Percentiles rank a stretch among this genome's conserved stretches.
Conservation (phyloP, 37 sponge, comb jelly and placozoan genomes). For the Oscarella lobularis region DNA sequence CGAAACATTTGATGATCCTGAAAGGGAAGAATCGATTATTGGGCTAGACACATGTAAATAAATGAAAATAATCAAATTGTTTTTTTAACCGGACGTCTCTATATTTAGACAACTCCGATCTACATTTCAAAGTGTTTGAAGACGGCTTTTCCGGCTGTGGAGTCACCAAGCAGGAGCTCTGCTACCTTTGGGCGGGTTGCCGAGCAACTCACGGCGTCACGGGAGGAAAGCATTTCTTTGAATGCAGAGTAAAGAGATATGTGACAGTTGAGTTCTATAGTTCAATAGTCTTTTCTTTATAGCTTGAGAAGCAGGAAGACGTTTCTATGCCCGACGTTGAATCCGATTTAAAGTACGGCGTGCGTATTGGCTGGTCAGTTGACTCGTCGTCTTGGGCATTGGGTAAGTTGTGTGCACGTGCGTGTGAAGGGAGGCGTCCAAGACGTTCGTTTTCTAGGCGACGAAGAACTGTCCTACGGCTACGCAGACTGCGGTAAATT, state of each 20-base stretch:
- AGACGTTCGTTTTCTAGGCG: neutral
- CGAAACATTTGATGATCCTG: neutral
- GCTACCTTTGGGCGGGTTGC: conserved; percentile 61
- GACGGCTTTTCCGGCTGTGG: conserved; percentile 66
- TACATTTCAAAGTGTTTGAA: conserved; percentile 45
- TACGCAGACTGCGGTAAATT: conserved; percentile 62
- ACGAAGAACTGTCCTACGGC: conserved; percentile 63
- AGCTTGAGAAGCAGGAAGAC: neutral
- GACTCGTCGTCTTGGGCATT: neutral
- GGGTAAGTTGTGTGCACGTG: neutral
- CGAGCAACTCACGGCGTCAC: conserved; percentile 62
- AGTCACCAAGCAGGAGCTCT: conserved; percentile 37
- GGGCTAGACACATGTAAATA: neutral
- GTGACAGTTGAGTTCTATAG: neutral
- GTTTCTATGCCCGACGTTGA: neutral
- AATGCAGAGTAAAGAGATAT: conserved; percentile 45
- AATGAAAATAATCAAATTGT: neutral
- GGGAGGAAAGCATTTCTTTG: conserved; percentile 49
- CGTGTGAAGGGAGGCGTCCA: neutral
- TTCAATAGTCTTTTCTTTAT: neutral
- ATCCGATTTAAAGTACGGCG: neutral
- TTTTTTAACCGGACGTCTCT: neutral
- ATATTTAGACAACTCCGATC: conserved; percentile 36
- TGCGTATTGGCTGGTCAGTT: neutral
- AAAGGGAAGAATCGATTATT: neutral